These are phyloP conservation scores for Numenius phaeopus DNA, from an alignment of 2,797 vertebrate genomes.

Conservation along the genomic window DNA sequence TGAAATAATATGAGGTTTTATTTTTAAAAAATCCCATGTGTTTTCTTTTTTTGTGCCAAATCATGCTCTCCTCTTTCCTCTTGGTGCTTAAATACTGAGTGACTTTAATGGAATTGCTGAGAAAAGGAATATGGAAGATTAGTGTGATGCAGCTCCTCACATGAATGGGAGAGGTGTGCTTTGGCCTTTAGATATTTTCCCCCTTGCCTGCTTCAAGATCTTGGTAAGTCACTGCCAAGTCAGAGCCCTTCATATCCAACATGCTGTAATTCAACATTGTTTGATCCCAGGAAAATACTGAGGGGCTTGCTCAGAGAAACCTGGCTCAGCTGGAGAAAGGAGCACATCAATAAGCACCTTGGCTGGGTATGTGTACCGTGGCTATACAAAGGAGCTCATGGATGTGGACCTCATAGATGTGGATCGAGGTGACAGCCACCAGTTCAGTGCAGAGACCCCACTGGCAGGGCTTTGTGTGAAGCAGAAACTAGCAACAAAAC, in stretches of 20 bases:
- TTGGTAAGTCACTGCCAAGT: background rate
- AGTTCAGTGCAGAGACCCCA: background rate
- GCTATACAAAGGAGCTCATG: background rate
- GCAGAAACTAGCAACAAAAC: background rate
- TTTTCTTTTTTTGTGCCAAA: background rate
- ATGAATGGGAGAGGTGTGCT: background rate
- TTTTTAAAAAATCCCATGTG: background rate
- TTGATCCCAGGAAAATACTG: background rate
- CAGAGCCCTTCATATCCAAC: background rate
- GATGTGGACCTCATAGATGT: background rate
- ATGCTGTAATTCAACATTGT: rapidly evolving
- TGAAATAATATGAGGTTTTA: background rate
- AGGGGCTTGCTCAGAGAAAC: background rate
- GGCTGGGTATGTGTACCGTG: background rate
- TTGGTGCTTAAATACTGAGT: rapidly evolving
- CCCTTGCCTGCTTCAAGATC: background rate
- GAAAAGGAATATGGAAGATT: background rate
- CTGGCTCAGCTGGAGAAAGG: background rate
- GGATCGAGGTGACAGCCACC: rapidly evolving
- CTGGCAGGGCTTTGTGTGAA: background rate
- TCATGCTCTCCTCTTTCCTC: background rate
- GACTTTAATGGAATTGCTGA: background rate
- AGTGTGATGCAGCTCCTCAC: background rate
- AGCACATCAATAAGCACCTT: background rate
- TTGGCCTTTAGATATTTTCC: background rate